Evolutionary conservation across 23 tunicate species (phyloP).

Genomic region (Halocynthia roretzi): DNA sequence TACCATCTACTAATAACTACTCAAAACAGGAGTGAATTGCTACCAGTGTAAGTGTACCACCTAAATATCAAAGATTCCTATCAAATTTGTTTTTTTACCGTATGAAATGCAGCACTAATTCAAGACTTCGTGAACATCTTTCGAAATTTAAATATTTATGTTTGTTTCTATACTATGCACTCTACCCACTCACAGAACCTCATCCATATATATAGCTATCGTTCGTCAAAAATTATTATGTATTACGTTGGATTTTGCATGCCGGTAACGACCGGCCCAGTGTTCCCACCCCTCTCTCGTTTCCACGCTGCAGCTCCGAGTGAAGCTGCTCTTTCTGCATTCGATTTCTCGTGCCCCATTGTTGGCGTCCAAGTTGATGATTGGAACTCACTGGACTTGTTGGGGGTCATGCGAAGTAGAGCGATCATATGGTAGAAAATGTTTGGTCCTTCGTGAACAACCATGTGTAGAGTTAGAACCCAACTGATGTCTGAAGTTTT

Average conservation of each 20-base stretch:
- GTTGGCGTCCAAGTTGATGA: constrained; percentile 27
- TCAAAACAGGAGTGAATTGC: no score
- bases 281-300: constrained; percentile 47
- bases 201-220: no score
- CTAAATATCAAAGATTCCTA: no score
- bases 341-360: constrained; percentile 1
- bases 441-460: constrained; percentile 57
- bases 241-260: not conserved
- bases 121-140: no score
- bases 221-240: no score
- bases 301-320: constrained; percentile 77
- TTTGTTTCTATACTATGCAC: not conserved
- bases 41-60: no score
- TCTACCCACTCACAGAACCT: no score
- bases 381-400: constrained; percentile 17
- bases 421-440: constrained; percentile 36
- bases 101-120: no score
- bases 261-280: constrained; percentile 21
- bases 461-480: constrained; percentile 33
- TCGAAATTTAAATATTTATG: no score
- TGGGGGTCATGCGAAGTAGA: constrained; percentile 31
- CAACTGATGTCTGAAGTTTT: constrained; percentile 60
- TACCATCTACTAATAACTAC: no score
- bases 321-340: constrained; percentile 28
- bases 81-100: no score